phyloP scores from a whole-genome alignment of 2,797 vertebrate species.

The Eremophila alpestris region DNA sequence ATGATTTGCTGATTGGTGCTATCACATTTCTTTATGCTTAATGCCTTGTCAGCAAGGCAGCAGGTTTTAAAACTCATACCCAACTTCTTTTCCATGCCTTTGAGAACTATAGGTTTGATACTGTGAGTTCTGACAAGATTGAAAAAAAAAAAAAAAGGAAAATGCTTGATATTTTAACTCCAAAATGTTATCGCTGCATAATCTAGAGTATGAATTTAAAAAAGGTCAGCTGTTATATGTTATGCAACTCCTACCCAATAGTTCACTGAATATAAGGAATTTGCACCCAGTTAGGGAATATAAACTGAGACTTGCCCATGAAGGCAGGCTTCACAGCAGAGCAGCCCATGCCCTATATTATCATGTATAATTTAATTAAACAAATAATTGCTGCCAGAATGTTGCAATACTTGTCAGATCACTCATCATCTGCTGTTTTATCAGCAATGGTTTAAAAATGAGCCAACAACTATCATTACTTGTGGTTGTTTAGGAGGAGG shows the following conservation, averaged over 20 bases:
- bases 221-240: not conserved
- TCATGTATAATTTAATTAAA: not conserved
- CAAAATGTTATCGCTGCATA: not conserved
- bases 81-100: not conserved
- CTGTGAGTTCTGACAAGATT: not conserved
- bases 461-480: not conserved
- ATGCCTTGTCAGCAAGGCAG: not conserved
- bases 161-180: not conserved
- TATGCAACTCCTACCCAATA: not conserved
- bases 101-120: not conserved
- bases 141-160: not conserved
- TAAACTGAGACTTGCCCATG: not conserved
- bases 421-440: not conserved
- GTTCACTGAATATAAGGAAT: not conserved
- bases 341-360: not conserved
- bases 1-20: not conserved
- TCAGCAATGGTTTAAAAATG: not conserved
- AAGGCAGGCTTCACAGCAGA: not conserved
- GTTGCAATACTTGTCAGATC: not conserved
- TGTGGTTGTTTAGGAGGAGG: not conserved
- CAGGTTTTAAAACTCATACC: not conserved
- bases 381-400: not conserved
- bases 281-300: not conserved
- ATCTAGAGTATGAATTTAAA: not conserved
- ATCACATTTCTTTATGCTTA: not conserved